Evolutionary conservation across 2,113 vertebrate species (phyloP).

Genomic region (Nannobrachium achirus): DNA sequence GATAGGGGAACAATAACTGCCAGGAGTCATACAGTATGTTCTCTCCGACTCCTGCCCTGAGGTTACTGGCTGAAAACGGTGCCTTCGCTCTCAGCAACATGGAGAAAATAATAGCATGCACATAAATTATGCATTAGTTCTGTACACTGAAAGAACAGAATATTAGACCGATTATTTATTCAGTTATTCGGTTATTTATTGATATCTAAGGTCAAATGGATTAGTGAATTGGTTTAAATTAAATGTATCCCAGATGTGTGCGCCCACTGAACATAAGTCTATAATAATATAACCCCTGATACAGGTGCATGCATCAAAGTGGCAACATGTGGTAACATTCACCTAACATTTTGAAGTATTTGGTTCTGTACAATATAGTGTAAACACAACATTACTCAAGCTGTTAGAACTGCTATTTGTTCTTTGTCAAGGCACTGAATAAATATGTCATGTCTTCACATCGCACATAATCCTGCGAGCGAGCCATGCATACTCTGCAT

Average conservation of each 20-base stretch:
- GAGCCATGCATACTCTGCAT: background rate
- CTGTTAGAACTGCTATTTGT: background rate
- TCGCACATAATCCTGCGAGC: background rate
- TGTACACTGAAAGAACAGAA: conserved; percentile 7
- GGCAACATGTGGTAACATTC: background rate
- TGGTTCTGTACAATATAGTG: no score
- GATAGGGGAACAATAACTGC: conserved; percentile 59
- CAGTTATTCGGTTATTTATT: background rate
- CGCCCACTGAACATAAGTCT: conserved; percentile 13
- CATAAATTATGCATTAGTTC: conserved; percentile 46
- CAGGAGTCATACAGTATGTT: conserved; percentile 60
- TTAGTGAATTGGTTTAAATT: background rate
- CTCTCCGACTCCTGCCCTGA: conserved; percentile 57
- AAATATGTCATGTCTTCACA: background rate
- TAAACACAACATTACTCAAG: no score
- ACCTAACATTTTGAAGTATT: no score
- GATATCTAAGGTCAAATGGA: background rate
- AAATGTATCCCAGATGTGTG: conserved; percentile 5
- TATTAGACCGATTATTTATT: background rate
- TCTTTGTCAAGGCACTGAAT: background rate
- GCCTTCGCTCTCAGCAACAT: conserved; percentile 42
- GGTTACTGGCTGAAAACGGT: conserved; percentile 49
- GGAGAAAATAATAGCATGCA: conserved; percentile 29
- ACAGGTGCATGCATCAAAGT: background rate
- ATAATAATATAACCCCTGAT: background rate